A percentile compares a stretch with the other conserved stretches of the same genome.
These are phyloP conservation scores for Andinoacara biseriatus DNA, from an alignment of 2,113 vertebrate species.

Conservation along the genomic window DNA sequence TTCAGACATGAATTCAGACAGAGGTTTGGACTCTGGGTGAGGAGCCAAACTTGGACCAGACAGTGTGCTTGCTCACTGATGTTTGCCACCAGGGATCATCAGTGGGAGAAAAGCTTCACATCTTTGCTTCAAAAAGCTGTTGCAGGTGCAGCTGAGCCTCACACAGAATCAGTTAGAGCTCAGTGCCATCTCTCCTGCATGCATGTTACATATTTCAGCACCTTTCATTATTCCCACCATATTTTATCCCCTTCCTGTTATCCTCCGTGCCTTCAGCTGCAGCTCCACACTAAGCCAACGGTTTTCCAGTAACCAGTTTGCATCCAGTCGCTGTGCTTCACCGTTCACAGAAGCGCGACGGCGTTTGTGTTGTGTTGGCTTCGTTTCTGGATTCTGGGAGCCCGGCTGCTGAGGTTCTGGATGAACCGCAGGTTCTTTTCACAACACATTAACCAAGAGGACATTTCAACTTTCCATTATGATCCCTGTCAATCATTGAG, in stretches of 20 bases:
- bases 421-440: constrained; percentile 19
- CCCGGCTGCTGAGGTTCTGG: background rate
- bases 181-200: too few relatives aligned
- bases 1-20: too few relatives aligned
- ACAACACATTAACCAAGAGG: constrained; percentile 66
- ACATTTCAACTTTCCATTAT: constrained; percentile 65
- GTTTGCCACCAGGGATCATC: background rate
- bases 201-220: too few relatives aligned
- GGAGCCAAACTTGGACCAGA: background rate
- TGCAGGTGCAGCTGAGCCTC: background rate
- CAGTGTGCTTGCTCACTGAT: background rate
- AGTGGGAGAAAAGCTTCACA: background rate
- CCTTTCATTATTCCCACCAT: background rate
- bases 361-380: background rate
- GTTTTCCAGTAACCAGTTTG: background rate
- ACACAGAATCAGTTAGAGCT: background rate
- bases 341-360: background rate
- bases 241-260: background rate
- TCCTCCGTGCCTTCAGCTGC: background rate
- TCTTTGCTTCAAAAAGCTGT: background rate
- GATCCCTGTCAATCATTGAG: constrained; percentile 70
- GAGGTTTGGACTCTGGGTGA: background rate
- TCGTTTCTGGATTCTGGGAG: background rate
- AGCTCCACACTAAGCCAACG: too few relatives aligned
- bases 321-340: background rate